Evolutionary conservation across 2,113 vertebrate species (phyloP).

Genomic region (Nanorana parkeri): DNA sequence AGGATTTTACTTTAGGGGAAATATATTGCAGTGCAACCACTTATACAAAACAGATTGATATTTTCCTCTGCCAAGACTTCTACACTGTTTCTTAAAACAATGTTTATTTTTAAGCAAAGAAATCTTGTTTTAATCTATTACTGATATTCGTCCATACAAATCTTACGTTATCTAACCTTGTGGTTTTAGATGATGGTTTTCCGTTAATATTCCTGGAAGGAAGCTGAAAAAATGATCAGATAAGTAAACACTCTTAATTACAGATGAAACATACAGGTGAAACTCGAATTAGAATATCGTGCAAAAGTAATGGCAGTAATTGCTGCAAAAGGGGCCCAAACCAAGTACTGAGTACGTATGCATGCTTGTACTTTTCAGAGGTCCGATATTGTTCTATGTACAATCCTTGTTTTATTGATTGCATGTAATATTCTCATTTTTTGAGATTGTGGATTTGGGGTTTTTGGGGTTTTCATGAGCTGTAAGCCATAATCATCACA

Average conservation of each 20-base stretch:
- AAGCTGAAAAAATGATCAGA: conserved; percentile 19
- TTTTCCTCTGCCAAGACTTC: not conserved
- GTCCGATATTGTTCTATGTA: too few species aligned
- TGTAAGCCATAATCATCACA: too few species aligned
- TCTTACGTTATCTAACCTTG: not conserved
- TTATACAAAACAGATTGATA: not conserved
- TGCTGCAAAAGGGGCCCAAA: too few species aligned
- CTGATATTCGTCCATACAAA: not conserved
- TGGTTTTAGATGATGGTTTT: conserved; percentile 1
- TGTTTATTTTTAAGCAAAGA: not conserved
- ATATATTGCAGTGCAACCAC: not conserved
- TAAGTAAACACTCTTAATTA: conserved; percentile 34
- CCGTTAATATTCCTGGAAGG: not conserved
- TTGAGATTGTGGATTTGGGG: too few species aligned
- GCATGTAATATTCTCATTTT: too few species aligned
- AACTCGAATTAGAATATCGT: too few species aligned
- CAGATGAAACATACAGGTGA: conserved; percentile 35
- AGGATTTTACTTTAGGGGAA: not conserved
- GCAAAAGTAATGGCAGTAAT: too few species aligned
- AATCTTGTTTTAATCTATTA: not conserved
- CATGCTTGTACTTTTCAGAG: too few species aligned
- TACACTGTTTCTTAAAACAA: not conserved
- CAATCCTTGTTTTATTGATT: too few species aligned
- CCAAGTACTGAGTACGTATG: too few species aligned
- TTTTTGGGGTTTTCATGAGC: too few species aligned